phyloP scores from a whole-genome alignment of 2,888 invertebrate species.

The Lithophane leautieri region DNA sequence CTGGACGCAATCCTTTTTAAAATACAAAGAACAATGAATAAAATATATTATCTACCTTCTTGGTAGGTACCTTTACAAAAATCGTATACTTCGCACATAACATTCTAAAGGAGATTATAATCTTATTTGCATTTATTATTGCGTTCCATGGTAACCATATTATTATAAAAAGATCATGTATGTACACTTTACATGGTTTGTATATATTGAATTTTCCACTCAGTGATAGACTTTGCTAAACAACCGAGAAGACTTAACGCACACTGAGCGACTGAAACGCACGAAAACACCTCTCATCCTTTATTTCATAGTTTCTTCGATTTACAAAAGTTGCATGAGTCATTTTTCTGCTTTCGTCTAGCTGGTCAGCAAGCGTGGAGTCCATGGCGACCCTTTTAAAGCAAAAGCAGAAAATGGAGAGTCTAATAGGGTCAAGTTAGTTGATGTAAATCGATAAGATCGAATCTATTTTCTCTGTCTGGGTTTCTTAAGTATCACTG shows the following conservation, averaged over 20 bases:
- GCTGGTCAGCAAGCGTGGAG: not conserved
- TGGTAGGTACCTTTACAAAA: too few species aligned
- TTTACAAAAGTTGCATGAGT: not conserved
- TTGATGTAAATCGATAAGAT: not conserved
- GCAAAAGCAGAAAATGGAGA: not conserved
- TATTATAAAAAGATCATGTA: constrained; percentile 27
- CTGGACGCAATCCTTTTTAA: too few species aligned
- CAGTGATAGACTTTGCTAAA: constrained; percentile 61
- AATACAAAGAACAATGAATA: too few species aligned
- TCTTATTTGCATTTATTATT: constrained; percentile 11
- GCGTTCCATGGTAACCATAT: constrained; percentile 11
- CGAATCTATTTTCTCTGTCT: not conserved
- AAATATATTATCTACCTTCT: too few species aligned
- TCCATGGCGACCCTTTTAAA: not conserved
- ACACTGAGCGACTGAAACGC: constrained; percentile 39
- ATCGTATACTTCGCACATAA: not conserved
- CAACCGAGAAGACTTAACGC: constrained; percentile 52
- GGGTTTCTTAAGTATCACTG: not conserved
- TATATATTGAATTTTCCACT: constrained; percentile 57
- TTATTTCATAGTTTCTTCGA: not conserved
- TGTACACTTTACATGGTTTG: constrained; percentile 33
- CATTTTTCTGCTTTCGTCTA: not conserved
- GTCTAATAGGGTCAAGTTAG: not conserved
- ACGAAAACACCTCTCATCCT: not conserved
- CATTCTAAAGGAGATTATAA: not conserved